Evolutionary conservation across 2,797 vertebrate species (phyloP).

Genomic region (Micromesistius poutassou): DNA sequence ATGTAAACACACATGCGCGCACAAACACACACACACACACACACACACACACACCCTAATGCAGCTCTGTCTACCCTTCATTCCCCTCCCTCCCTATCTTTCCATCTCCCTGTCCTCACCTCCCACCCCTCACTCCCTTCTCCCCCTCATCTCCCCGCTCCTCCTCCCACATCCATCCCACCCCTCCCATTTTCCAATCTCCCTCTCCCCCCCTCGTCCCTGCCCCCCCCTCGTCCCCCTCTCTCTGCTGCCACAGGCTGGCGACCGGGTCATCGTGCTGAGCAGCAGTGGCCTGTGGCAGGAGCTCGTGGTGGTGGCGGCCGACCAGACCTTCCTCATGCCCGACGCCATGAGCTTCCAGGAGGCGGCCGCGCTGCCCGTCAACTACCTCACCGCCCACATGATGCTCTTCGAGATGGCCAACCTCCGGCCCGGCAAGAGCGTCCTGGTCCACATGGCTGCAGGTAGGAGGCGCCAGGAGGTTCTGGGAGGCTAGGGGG

Average conservation of each 20-base stretch:
- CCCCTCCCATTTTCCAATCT: not conserved
- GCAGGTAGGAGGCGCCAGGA: slow-evolving; percentile 72
- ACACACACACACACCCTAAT: not conserved
- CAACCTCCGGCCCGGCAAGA: slow-evolving; percentile 83
- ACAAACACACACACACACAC: not conserved
- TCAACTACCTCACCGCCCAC: slow-evolving; percentile 89
- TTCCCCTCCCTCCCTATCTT: not conserved
- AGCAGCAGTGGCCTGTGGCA: slow-evolving; percentile 80
- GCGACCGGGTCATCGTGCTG: slow-evolving; percentile 83
- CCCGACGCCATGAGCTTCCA: slow-evolving; percentile 89
- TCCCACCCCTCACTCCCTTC: no score
- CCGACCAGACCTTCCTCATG: slow-evolving; percentile 74
- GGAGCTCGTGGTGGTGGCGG: slow-evolving; percentile 75
- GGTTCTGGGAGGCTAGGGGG: not conserved
- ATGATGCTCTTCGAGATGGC: slow-evolving; percentile 89
- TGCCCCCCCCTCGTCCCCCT: not conserved
- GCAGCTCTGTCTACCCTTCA: not conserved
- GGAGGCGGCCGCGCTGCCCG: slow-evolving; percentile 81
- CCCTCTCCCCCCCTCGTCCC: not conserved
- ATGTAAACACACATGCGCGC: no score
- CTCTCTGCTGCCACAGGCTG: slow-evolving; percentile 67
- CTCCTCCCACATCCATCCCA: not conserved
- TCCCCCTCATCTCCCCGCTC: not conserved
- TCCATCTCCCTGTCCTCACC: not conserved
- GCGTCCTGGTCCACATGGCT: slow-evolving; percentile 88